These are phyloP conservation scores for Bovichtus variegatus DNA, from an alignment of 2,797 vertebrate genomes.

Conservation along the genomic window DNA sequence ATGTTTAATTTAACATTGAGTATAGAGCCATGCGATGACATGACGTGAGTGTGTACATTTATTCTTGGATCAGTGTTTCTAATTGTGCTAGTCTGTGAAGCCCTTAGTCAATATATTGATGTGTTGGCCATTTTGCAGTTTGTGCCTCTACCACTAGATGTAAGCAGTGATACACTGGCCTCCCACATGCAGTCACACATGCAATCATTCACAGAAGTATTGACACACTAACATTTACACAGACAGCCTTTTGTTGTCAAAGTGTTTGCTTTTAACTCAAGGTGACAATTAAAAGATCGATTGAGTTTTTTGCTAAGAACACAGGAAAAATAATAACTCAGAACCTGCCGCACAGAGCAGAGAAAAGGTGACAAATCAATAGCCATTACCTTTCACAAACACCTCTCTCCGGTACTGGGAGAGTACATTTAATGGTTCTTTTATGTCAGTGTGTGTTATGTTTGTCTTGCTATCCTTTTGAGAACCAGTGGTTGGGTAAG, in stretches of 20 bases:
- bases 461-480: slow-evolving; percentile 10
- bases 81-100: background rate
- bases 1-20: background rate
- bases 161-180: slow-evolving; percentile 38
- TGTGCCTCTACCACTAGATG: slow-evolving; percentile 66
- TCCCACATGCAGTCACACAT: background rate
- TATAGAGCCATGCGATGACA: background rate
- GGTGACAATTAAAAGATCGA: slow-evolving; percentile 32
- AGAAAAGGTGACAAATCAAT: slow-evolving; percentile 53
- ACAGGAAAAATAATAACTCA: background rate
- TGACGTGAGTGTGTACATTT: background rate
- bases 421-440: slow-evolving; percentile 27
- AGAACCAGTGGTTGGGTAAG: slow-evolving; percentile 5
- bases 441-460: background rate
- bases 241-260: slow-evolving; percentile 14
- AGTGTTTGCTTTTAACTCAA: slow-evolving; percentile 10
- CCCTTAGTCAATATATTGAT: background rate
- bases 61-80: background rate
- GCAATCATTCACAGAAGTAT: background rate
- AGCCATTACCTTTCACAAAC: slow-evolving; percentile 39
- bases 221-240: background rate
- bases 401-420: background rate
- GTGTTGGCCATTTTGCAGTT: slow-evolving; percentile 36
- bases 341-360: slow-evolving; percentile 15
- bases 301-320: slow-evolving; percentile 11